Evolutionary conservation across 2,797 vertebrate species (phyloP).

Genomic region (Myotis myotis): DNA sequence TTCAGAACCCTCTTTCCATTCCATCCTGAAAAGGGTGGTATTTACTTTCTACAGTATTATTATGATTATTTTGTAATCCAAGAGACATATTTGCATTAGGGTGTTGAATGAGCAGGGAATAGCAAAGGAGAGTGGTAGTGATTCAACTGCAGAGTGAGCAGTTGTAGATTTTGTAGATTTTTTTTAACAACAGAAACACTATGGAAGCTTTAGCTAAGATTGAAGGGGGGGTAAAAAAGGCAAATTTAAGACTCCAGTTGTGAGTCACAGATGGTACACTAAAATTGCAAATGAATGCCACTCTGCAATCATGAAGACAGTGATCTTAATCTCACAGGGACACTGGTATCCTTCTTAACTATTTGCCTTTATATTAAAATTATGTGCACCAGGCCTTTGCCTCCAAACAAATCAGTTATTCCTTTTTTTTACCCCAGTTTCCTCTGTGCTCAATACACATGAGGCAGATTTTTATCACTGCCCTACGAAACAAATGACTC

Average conservation of each 20-base stretch:
- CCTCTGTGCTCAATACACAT: background rate
- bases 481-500: background rate
- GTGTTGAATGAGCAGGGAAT: background rate
- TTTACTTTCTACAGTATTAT: background rate
- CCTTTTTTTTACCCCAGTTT: background rate
- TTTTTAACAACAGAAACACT: conserved; percentile 14
- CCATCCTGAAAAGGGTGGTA: background rate
- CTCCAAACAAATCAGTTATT: background rate
- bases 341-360: background rate
- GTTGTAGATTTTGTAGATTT: conserved; percentile 1
- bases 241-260: conserved; percentile 47
- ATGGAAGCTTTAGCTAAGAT: background rate
- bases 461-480: background rate
- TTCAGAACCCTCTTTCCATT: background rate
- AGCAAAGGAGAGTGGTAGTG: background rate
- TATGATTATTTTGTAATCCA: background rate
- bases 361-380: conserved; percentile 40
- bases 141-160: background rate
- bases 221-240: background rate
- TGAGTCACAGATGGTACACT: conserved; percentile 51
- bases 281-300: conserved; percentile 65
- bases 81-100: background rate
- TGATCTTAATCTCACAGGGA: conserved; percentile 44
- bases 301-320: conserved; percentile 34
- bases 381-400: conserved; percentile 16